A percentile compares a stretch with the other conserved stretches of the same genome.
Evolutionary conservation across 2,113 vertebrate genomes (phyloP).

Genomic region (Nesoenas mayeri): DNA sequence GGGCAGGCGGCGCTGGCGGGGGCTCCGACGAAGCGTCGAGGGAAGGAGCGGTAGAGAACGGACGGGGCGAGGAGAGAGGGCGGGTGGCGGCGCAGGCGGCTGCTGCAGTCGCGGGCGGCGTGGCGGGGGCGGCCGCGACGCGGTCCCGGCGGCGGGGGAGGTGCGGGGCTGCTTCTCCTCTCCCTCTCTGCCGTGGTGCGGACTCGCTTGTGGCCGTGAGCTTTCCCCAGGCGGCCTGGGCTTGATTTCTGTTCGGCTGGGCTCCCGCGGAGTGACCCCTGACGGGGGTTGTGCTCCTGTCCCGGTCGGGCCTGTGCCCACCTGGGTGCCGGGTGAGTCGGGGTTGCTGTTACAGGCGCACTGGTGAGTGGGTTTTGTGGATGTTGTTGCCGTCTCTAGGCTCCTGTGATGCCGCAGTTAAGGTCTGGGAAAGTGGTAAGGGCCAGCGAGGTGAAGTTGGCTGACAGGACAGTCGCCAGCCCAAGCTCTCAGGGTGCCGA

Average conservation of each 20-base stretch:
- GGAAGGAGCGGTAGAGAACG: background rate
- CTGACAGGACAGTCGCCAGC: background rate
- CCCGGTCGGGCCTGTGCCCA: accelerated
- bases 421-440: background rate
- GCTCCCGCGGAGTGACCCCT: accelerated
- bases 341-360: accelerated
- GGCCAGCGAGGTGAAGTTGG: background rate
- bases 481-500: accelerated
- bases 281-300: background rate
- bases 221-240: background rate
- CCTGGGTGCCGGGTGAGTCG: accelerated
- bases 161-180: too few species aligned
- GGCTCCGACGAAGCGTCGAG: background rate
- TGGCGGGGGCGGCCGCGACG: too few species aligned
- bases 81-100: background rate
- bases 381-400: background rate
- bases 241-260: background rate
- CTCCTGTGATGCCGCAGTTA: background rate
- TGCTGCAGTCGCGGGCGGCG: background rate
- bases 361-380: background rate
- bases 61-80: background rate
- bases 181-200: background rate
- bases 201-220: background rate
- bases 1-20: background rate
- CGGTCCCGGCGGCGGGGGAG: too few species aligned